Conservation (phyloP, 2,797 vertebrate species). For the Sardinella longiceps region DNA sequence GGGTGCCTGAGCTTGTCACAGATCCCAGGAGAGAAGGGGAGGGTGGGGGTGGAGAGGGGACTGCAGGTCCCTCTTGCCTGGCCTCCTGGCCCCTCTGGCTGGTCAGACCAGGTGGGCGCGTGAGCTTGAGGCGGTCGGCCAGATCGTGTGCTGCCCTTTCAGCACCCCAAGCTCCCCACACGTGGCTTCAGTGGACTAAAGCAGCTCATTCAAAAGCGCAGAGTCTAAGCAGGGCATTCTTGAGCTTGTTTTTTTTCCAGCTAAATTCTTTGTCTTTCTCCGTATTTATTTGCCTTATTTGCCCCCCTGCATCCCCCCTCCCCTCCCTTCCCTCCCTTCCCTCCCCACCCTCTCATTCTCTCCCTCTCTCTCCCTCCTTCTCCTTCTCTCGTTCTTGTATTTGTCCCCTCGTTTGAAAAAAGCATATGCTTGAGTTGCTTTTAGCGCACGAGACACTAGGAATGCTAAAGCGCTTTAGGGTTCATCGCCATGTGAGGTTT, state of each 20-base stretch:
- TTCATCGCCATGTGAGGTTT: conserved; percentile 17
- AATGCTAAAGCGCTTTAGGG: conserved; percentile 3
- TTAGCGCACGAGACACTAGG: neutral
- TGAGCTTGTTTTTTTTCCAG: conserved; percentile 4
- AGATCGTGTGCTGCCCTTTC: neutral
- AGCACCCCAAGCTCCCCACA: neutral
- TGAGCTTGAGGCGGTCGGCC: neutral
- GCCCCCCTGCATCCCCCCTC: neutral
- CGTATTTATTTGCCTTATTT: neutral
- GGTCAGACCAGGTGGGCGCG: neutral
- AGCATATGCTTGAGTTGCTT: neutral
- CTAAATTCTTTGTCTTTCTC: neutral
- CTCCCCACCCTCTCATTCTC: neutral
- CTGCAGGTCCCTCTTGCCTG: neutral
- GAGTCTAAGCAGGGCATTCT: neutral
- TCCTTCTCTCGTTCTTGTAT: neutral
- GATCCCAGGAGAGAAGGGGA: no score
- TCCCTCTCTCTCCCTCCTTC: neutral
- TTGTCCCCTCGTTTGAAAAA: neutral
- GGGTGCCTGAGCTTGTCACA: no score
- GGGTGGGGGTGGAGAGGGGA: no score
- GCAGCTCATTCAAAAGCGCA: neutral
- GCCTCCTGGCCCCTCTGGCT: neutral
- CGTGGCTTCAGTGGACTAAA: neutral
- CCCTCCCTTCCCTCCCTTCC: neutral